Evolutionary conservation across 2,888 invertebrate genomes (phyloP), one percentile per base, ranked within the genome.

Genomic region (Physocephala rufipes): DNA sequence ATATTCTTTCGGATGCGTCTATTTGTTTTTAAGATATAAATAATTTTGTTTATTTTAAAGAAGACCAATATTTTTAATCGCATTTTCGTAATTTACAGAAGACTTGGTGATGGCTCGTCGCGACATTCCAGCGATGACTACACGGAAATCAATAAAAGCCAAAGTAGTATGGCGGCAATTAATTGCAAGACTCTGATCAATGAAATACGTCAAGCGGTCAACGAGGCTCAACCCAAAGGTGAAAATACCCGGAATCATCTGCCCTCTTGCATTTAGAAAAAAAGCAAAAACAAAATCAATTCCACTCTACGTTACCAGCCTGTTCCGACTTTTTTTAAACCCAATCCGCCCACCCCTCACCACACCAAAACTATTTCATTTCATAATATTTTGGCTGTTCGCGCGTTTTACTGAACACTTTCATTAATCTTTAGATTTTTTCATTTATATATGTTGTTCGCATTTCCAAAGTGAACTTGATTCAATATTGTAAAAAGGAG

Each of bases 201-300:
- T 86, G 95, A 95, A 89, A 95, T 95, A 82, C 90, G 94, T 75
- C 93, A 93, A 86, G 94, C 95, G 79, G 95, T 95, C 81, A 93
- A 91, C 86, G 94, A 95, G 87, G 94, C 94, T 77, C 94, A 93
- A 88, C 93, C 93, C 76, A 90, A 93, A 92, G 94, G 94, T 94
- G 87, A 83, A 65, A n/a, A 72, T 59, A 36, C 63, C 3, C 49
- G n/a, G 51, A 15, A 70, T 43, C 51, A 24, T 43, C 53, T 30
- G 43, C 30, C n/a, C 30, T 62, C 43, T 70, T 30, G 45, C 55
- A 47, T 64, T 43, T 36, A 7, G 36, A 36, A 9, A 9, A 67
- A 43, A 19, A 65, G 51, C 26, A 51, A 53, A 65, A 65, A 65
- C 26, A 36, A 36, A 53, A 66, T 26, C 26, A 55, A 58, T 43